Percentiles rank a stretch among this genome's conserved stretches.
Evolutionary conservation across 2,113 vertebrate species (phyloP).

Genomic region (Willisornis vidua): DNA sequence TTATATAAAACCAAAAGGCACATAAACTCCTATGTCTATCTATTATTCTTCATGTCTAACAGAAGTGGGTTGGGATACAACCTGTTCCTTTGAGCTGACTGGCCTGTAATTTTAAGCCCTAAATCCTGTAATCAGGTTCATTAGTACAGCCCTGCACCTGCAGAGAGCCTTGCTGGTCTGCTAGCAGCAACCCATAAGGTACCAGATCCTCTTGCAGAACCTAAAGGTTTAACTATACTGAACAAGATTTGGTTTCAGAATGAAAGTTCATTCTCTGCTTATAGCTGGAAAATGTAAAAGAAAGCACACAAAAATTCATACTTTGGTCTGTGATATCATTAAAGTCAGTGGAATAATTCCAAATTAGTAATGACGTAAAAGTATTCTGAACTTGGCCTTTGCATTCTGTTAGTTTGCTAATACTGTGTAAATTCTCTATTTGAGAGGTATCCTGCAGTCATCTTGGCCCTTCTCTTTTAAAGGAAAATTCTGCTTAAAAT

Average conservation of each 20-base stretch:
- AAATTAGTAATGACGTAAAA: conserved; percentile 12
- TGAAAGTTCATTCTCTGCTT: neutral
- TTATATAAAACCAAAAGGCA: neutral
- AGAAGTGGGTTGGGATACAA: neutral
- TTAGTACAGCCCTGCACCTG: neutral
- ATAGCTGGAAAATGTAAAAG: neutral
- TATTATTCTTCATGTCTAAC: neutral
- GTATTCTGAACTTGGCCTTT: neutral
- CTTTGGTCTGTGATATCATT: neutral
- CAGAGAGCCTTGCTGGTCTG: neutral
- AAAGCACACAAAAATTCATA: neutral
- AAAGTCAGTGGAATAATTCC: neutral
- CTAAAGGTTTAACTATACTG: conserved; percentile 5
- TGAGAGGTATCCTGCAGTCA: neutral
- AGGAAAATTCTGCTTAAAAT: neutral
- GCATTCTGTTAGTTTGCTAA: conserved; percentile 24
- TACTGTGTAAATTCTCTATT: neutral
- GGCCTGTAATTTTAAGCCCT: conserved; percentile 22
- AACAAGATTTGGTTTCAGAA: conserved; percentile 23
- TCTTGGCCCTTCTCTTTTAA: neutral
- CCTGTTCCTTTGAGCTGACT: neutral
- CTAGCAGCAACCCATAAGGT: neutral
- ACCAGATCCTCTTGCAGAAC: neutral
- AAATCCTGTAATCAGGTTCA: conserved; percentile 40
- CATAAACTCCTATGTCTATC: neutral